Percentiles rank a stretch among this genome's conserved stretches.
phyloP scores from a whole-genome alignment of 2,113 vertebrate genomes.

The Eurystomus gularis region DNA sequence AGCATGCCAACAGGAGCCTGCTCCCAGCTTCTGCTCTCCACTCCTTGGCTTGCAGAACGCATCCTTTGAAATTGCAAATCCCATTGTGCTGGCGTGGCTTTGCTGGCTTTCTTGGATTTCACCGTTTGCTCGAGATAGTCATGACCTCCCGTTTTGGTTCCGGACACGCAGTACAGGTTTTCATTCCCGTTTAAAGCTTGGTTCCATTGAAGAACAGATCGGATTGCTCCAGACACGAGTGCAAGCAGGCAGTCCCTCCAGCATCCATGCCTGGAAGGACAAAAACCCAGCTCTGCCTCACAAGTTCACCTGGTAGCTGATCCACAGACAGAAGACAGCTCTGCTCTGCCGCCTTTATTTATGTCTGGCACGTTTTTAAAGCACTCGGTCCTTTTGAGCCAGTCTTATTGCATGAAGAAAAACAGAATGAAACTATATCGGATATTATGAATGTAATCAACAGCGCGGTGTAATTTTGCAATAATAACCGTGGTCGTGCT shows the following conservation, averaged over 20 bases:
- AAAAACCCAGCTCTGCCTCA: background rate
- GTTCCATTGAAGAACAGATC: background rate
- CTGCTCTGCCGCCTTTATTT: background rate
- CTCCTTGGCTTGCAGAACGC: background rate
- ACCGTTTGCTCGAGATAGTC: background rate
- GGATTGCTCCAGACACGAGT: background rate
- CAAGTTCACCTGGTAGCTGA: background rate
- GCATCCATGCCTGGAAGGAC: background rate
- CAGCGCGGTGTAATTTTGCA: background rate
- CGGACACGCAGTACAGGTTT: background rate
- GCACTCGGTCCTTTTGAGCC: background rate
- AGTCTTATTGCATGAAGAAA: background rate
- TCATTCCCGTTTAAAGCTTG: background rate
- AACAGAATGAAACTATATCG: accelerated
- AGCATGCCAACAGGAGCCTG: background rate
- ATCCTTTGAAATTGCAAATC: background rate
- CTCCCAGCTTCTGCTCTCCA: background rate
- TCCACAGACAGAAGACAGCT: background rate
- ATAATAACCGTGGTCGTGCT: accelerated
- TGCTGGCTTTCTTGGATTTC: background rate
- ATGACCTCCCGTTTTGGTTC: accelerated
- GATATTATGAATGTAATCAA: background rate
- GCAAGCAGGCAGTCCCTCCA: background rate
- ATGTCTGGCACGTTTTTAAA: background rate
- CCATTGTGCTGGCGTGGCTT: background rate